These are phyloP conservation scores for Rhabdomys dilectus DNA, from an alignment of 2,113 vertebrate species.

Conservation along the genomic window DNA sequence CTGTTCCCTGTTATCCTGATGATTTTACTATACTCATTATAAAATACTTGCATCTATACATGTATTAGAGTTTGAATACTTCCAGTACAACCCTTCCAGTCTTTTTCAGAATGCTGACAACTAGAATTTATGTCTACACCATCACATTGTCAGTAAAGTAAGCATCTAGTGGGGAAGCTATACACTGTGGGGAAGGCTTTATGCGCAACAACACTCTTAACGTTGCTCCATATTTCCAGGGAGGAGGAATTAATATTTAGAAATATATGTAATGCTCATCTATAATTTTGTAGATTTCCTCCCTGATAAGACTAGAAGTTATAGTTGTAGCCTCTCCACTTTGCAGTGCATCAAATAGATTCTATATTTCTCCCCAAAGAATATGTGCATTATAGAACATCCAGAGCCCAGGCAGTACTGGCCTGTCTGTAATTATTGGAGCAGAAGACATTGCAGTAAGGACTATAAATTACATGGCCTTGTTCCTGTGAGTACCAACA, in stretches of 20 bases:
- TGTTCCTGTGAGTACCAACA: conserved; percentile 34
- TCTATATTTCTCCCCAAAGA: conserved; percentile 33
- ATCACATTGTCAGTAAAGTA: neutral
- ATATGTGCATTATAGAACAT: neutral
- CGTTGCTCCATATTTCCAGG: neutral
- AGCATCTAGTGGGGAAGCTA: neutral
- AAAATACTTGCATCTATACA: neutral
- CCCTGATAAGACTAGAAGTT: conserved; percentile 3
- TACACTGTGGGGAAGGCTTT: neutral
- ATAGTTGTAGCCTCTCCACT: neutral
- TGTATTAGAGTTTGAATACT: neutral
- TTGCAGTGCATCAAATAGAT: neutral
- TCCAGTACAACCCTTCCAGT: neutral
- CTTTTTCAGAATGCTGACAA: neutral
- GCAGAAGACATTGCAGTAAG: neutral
- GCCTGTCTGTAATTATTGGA: conserved; percentile 41
- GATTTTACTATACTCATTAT: conserved; percentile 5
- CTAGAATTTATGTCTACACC: neutral
- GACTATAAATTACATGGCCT: neutral
- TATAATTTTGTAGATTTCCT: neutral
- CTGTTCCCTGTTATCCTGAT: neutral
- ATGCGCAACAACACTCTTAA: conserved; percentile 39
- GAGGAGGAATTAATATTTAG: conserved; percentile 15
- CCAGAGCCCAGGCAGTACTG: neutral
- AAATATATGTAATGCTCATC: neutral